Percentiles rank a stretch among this genome's conserved stretches.
Conservation (phyloP, 2,888 invertebrate genomes). For the Trissonchulus sp. region DNA sequence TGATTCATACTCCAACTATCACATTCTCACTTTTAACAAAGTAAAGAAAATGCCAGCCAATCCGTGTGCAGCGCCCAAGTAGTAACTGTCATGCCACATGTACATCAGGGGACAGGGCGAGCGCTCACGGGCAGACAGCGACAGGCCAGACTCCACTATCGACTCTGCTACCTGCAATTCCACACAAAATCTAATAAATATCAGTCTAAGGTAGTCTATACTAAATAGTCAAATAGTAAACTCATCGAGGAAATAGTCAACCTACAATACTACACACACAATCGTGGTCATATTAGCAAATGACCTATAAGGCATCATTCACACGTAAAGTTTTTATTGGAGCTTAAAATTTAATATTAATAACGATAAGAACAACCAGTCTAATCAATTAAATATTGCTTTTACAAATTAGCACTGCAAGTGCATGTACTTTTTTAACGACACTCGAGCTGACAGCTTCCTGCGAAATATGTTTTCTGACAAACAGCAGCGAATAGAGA, state of each 20-base stretch:
- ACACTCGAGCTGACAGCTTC: no score
- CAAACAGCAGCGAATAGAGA: slow-evolving; percentile 69
- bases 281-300: no score
- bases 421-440: no score
- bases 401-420: no score
- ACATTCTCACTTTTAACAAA: slow-evolving; percentile 68
- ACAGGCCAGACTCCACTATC: slow-evolving; percentile 62
- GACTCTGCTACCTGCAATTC: slow-evolving; percentile 62
- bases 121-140: slow-evolving; percentile 56
- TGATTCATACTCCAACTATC: no score
- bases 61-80: slow-evolving; percentile 84
- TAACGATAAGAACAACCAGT: no score
- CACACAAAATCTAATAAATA: slow-evolving; percentile 25
- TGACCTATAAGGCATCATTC: no score
- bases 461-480: slow-evolving; percentile 66
- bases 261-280: no score
- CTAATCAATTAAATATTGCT: no score
- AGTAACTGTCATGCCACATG: slow-evolving; percentile 77
- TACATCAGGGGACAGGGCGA: slow-evolving; percentile 65
- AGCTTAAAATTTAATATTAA: no score
- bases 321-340: no score
- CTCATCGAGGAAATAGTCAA: slow-evolving; percentile 12
- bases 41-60: slow-evolving; percentile 74
- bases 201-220: background rate
- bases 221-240: slow-evolving; percentile 29